Percentiles rank a stretch among this genome's conserved stretches.
Conservation (phyloP, 2,113 vertebrate genomes). For the Suncus etruscus region DNA sequence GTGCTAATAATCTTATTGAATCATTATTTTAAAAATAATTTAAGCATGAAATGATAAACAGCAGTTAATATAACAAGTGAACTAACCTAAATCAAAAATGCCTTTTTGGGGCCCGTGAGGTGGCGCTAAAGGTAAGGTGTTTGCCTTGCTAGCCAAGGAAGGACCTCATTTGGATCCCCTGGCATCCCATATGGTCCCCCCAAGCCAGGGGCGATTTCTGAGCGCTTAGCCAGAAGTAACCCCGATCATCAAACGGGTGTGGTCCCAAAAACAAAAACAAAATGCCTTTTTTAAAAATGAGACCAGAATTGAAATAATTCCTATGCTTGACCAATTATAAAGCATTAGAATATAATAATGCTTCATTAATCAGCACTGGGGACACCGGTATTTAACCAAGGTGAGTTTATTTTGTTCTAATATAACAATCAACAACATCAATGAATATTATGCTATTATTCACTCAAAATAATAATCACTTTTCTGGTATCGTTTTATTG, state of each 20-base stretch:
- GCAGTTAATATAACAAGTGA: not conserved
- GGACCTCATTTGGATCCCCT: too few relatives aligned
- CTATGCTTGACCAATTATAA: not conserved
- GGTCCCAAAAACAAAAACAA: too few relatives aligned
- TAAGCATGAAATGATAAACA: not conserved
- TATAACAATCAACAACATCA: not conserved
- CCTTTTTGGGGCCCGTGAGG: too few relatives aligned
- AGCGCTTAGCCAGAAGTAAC: too few relatives aligned
- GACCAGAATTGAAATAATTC: not conserved
- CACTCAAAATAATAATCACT: too few relatives aligned
- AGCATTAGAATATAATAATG: not conserved
- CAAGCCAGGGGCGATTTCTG: too few relatives aligned
- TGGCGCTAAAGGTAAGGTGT: too few relatives aligned
- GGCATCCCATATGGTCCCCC: too few relatives aligned
- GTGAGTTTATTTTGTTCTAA: not conserved
- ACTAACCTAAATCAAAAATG: not conserved
- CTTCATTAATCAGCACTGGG: not conserved
- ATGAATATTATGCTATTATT: not conserved
- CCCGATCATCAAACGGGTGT: too few relatives aligned
- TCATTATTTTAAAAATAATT: not conserved
- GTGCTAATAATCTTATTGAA: slow-evolving; percentile 9
- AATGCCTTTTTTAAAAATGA: slow-evolving; percentile 12
- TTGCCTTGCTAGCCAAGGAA: too few relatives aligned
- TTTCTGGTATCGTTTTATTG: too few relatives aligned
- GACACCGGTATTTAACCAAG: slow-evolving; percentile 5